phyloP scores from a whole-genome alignment of 2,888 invertebrate species.

The Drosophila barbarae region DNA sequence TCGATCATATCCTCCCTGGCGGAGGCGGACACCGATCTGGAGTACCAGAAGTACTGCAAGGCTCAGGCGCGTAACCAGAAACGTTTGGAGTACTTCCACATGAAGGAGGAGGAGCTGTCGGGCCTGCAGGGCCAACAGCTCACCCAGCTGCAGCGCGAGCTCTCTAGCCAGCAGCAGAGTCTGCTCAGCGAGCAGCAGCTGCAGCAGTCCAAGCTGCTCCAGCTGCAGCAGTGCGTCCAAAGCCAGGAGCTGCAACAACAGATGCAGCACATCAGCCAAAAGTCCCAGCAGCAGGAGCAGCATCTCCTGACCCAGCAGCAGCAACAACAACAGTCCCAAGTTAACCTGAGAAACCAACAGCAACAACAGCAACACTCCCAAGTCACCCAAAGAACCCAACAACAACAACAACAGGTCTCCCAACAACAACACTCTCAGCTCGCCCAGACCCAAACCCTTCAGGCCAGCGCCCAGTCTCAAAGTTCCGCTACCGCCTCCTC shows the following conservation, averaged over 20 bases:
- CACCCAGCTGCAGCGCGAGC: conserved; percentile 40
- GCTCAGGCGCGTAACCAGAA: conserved; percentile 76
- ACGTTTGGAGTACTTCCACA: conserved; percentile 75
- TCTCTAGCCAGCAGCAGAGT: conserved; percentile 30
- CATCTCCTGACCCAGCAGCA: conserved; percentile 32
- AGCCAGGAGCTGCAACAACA: conserved; percentile 27
- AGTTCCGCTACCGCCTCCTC: conserved; percentile 32
- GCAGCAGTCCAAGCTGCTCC: conserved; percentile 37
- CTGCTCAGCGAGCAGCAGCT: conserved; percentile 40
- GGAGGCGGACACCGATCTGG: conserved; percentile 60
- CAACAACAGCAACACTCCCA: conserved; percentile 25
- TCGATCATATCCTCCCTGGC: conserved; percentile 59
- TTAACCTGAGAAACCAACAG: conserved; percentile 24
- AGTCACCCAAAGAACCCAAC: conserved; percentile 11
- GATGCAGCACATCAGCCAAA: conserved; percentile 25
- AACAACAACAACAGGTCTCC: conserved; percentile 7
- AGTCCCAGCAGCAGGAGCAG: conserved; percentile 44
- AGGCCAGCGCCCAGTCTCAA: conserved; percentile 36
- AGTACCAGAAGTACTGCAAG: conserved; percentile 72
- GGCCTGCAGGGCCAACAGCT: conserved; percentile 50
- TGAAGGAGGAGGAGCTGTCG: conserved; percentile 76
- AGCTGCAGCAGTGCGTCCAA: conserved; percentile 25
- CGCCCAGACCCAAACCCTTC: conserved; percentile 52
- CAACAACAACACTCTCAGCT: conserved; percentile 22
- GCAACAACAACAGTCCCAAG: conserved; percentile 20